These are phyloP conservation scores for Hyperoplus immaculatus DNA, from an alignment of 2,797 vertebrate species.

Conservation along the genomic window DNA sequence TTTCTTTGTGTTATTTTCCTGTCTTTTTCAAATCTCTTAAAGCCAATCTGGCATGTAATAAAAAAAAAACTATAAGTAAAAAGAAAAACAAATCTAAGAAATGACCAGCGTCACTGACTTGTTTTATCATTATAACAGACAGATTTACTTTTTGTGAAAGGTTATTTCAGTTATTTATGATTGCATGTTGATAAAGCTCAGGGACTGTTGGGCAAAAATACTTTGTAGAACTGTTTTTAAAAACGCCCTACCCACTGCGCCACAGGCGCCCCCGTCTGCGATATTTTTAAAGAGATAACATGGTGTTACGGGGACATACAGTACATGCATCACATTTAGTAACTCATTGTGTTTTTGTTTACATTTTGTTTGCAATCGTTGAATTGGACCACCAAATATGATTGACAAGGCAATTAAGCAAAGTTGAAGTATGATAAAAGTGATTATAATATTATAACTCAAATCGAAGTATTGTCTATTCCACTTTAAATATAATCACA, in stretches of 20 bases:
- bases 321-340: neutral
- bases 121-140: neutral
- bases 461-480: neutral
- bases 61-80: neutral
- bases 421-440: too few relatives aligned
- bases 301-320: neutral
- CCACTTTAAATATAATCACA: neutral
- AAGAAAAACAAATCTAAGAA: neutral
- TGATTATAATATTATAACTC: too few relatives aligned
- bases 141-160: neutral
- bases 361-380: neutral
- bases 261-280: too few relatives aligned
- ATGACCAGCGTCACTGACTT: neutral
- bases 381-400: neutral
- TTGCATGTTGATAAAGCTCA: neutral
- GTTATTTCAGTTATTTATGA: neutral
- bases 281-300: too few relatives aligned
- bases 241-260: neutral
- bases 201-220: neutral
- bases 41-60: neutral
- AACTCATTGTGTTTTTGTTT: neutral
- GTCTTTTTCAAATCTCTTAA: neutral
- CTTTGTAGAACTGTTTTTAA: neutral
- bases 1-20: neutral
- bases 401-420: too few relatives aligned